Evolutionary conservation across 1,140 invertebrate species (phyloP), one percentile per base, ranked within the genome.

Genomic region (Cherax destructor): DNA sequence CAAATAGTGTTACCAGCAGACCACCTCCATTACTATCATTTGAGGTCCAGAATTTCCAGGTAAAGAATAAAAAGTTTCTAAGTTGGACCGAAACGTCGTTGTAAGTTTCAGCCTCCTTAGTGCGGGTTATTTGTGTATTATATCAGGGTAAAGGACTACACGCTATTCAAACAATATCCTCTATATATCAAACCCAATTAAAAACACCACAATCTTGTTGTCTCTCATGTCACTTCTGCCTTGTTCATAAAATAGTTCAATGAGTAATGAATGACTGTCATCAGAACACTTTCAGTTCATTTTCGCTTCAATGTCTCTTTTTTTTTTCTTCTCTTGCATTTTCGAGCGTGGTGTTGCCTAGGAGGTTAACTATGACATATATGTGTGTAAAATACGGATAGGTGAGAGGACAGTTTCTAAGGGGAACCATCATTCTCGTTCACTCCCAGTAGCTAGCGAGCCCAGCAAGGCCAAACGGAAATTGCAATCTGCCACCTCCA

Each of bases 401-500:
- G 21, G 65, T 74, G 7, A 50, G 47, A 72, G 83, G n/a, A 11
- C 61, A 85, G 61, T 50, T 74, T 85, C 83, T 85, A 85, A 85
- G 83, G 83, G 83, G 65, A 76, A 24, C 83, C 69, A 50, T 69
- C 50, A 47, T 56, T 72, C 47, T 61, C 83, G 24, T 72, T 69
- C 50, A 47, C 83, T 69, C 47, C 83, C 83, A 52, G 65, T 85
- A 85, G 83, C 83, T 85, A 65, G 65, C 41, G 65, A 85, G 65
- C 69, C 65, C 74, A 85, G 65, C 83, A 74, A 50, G 59, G 83
- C 83, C 83, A 72, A 61, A 74, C 74, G 69, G 83, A 85, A 85
- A 85, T 85, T 85, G 83, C 83, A 74, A 85, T 85, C 83, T 50
- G 83, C 83, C 49, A 85, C 83, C 83, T 47, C 41, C 83, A 85